Evolutionary conservation across 2,113 vertebrate genomes (phyloP).

Genomic region (Actenoides hombroni): DNA sequence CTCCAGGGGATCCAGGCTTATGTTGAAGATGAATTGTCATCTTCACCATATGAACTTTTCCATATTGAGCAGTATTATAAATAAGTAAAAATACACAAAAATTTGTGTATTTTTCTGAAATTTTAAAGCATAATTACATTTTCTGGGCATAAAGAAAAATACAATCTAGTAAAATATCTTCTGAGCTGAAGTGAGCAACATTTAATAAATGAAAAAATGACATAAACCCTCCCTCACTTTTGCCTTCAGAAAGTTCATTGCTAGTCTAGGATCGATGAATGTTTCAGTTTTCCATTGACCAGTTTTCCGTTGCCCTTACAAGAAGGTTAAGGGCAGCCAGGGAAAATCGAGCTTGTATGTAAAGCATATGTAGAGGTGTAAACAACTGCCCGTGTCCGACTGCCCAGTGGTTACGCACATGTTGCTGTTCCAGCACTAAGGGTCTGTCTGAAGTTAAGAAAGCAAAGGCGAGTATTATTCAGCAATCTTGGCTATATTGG

Average conservation of each 20-base stretch:
- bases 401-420: neutral
- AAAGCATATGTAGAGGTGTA: neutral
- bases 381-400: neutral
- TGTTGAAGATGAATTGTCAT: neutral
- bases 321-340: neutral
- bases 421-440: fast-evolving
- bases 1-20: neutral
- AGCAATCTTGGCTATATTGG: neutral
- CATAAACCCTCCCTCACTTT: neutral
- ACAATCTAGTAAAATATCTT: neutral
- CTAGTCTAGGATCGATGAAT: neutral
- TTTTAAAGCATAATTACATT: neutral
- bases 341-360: neutral
- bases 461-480: neutral
- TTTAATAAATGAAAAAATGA: neutral
- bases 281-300: neutral
- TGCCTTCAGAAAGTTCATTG: neutral
- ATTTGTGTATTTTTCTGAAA: neutral
- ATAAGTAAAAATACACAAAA: neutral
- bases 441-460: neutral
- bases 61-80: neutral
- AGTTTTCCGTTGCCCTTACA: neutral
- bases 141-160: neutral
- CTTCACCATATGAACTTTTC: neutral
- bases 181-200: neutral